phyloP scores from a whole-genome alignment of 2,797 vertebrate genomes.

The Schizopygopsis malacanthus region DNA sequence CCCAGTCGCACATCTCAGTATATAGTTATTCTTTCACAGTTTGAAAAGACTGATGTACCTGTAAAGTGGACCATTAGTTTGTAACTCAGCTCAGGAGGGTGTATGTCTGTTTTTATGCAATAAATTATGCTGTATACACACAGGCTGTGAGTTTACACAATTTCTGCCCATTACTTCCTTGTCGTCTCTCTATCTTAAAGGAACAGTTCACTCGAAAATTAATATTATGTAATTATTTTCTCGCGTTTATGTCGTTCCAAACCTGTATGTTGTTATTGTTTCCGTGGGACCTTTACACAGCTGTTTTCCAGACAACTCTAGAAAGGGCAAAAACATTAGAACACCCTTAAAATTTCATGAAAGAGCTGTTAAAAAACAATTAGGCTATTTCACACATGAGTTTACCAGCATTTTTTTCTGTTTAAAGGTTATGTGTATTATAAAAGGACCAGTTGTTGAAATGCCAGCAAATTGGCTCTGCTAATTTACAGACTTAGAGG shows the following conservation, averaged over 20 bases:
- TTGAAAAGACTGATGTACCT: conserved; percentile 40
- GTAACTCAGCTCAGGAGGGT: conserved; percentile 24
- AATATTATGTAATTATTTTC: not conserved
- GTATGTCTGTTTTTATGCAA: conserved; percentile 31
- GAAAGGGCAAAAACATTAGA: not conserved
- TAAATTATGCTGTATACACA: not conserved
- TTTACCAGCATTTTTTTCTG: not conserved
- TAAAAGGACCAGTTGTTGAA: not conserved
- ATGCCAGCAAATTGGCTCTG: not conserved
- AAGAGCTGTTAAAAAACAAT: not conserved
- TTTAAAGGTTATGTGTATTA: not conserved
- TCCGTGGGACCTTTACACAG: not conserved
- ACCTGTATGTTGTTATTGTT: not conserved
- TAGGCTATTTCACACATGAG: not conserved
- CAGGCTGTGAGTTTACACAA: conserved; percentile 5
- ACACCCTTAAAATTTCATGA: not conserved
- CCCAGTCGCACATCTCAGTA: conserved; percentile 28
- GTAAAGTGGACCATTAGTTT: conserved; percentile 34
- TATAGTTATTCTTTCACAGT: conserved; percentile 20
- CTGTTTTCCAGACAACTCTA: not conserved
- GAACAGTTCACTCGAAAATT: not conserved
- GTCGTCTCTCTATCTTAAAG: not conserved
- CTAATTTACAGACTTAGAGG: not conserved
- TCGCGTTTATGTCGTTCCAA: not conserved
- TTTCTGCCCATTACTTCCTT: not conserved